Base-by-base conservation (phyloP, 2,797 vertebrate genomes). In the Philypnodon macrostomus region DNA sequence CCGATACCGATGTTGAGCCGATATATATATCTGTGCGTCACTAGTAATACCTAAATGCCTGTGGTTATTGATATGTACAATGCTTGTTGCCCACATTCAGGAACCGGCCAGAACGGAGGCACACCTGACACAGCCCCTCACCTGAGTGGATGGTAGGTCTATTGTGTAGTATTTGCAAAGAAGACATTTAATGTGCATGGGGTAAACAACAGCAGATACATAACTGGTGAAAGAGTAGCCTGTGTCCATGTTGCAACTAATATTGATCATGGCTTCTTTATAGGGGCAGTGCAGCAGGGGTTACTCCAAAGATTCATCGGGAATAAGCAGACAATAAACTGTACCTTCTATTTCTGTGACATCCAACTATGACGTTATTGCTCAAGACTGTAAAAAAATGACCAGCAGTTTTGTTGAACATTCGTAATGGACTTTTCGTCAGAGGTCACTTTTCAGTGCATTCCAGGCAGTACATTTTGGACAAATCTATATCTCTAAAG, bases 81-180 rank as follows among this genome's bases (percentile, higher is more conserved):
- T 44, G 27, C 41, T 30, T 18, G 15, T 29, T 52, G 34, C 58
- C 71, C 27, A 7, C 65, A 23, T 72, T 42, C 52, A 96, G 94
- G 93, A 34, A 79, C 88, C 5, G 92, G 93, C 34, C 94, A 95
- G 76, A 96, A 96, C 40, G 93, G 93, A 50, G 92, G 92, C 2
- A 93, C 94, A 17, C 91, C 93, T 21, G 93, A 95, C 38, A 77
- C 89, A 32, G 86, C 90, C 4, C 80, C 91, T 27, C 85, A 90
- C 73, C 84, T 89, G 33, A 81, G 91, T 37, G 81, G 85, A 52
- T 94, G 94, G 94, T 96, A 87, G 76, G 92, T n/a, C n/a, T n/a
- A n/a, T n/a, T n/a, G n/a, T n/a, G n/a, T n/a, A n/a, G n/a, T n/a
- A n/a, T n/a, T n/a, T n/a, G n/a, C n/a, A n/a, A n/a, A n/a, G n/a